These are phyloP conservation scores for Agrochola circellaris DNA, from an alignment of 2,888 invertebrate genomes.

Conservation along the genomic window DNA sequence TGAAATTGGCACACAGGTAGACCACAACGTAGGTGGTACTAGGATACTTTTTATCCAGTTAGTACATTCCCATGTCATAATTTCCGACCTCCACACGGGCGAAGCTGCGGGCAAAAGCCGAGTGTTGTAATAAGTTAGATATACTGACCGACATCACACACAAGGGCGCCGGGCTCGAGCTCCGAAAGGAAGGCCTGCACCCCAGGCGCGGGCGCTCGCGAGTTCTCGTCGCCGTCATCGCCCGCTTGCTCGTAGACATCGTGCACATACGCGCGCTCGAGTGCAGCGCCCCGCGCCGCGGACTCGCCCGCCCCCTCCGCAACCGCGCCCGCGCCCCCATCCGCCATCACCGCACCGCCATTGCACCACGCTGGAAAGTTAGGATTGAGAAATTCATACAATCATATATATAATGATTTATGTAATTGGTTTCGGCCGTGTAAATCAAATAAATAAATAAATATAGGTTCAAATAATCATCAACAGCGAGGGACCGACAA, in stretches of 20 bases:
- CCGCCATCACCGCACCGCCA: constrained; percentile 89
- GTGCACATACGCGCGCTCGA: constrained; percentile 95
- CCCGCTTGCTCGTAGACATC: constrained; percentile 98
- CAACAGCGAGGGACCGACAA: no score
- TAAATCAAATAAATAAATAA: no score
- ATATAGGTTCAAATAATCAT: no score
- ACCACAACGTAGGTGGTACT: neutral
- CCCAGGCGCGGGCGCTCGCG: constrained; percentile 92
- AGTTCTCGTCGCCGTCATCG: constrained; percentile 89
- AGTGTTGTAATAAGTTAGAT: neutral
- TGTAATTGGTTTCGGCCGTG: no score
- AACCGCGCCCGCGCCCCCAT: constrained; percentile 80
- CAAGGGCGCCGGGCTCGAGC: constrained; percentile 97
- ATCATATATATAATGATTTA: no score
- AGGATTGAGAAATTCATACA: no score
- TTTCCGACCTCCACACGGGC: no score
- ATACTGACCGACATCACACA: constrained; percentile 97
- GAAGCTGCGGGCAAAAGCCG: neutral
- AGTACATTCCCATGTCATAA: neutral
- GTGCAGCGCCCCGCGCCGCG: constrained; percentile 83
- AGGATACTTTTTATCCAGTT: neutral
- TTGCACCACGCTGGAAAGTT: constrained; percentile 80
- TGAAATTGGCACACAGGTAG: neutral
- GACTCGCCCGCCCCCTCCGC: constrained; percentile 76
- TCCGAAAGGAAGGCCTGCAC: constrained; percentile 95